Percentiles rank a stretch among this genome's conserved stretches.
Conservation (phyloP, 2,113 vertebrate species). For the Junco hyemalis region DNA sequence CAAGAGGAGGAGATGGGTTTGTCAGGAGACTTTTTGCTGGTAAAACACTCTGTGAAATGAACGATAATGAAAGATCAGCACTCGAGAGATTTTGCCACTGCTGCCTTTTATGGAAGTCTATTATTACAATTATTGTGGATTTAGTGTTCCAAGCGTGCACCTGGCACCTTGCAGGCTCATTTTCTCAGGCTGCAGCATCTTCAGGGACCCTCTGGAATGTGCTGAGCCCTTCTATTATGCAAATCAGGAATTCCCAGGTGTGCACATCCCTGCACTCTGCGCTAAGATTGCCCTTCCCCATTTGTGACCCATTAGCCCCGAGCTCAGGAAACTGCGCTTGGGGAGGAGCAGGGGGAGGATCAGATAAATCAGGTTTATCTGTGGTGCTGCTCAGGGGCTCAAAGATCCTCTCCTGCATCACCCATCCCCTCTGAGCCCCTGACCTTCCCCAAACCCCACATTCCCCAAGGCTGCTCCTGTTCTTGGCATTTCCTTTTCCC, state of each 20-base stretch:
- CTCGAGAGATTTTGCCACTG: neutral
- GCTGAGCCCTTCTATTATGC: slow-evolving; percentile 2
- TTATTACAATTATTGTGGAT: slow-evolving; percentile 41
- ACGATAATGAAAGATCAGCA: slow-evolving; percentile 22
- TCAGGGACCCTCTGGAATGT: slow-evolving; percentile 10
- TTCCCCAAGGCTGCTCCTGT: neutral
- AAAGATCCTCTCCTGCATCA: neutral
- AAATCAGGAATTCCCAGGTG: neutral
- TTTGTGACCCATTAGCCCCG: slow-evolving; percentile 6
- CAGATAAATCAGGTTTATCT: neutral
- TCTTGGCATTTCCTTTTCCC: neutral
- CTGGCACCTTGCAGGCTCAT: slow-evolving; percentile 36
- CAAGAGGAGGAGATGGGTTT: neutral
- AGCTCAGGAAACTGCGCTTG: neutral
- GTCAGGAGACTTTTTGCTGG: neutral
- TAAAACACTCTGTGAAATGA: neutral
- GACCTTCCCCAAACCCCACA: neutral
- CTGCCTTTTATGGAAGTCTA: slow-evolving; percentile 33
- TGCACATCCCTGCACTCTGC: neutral
- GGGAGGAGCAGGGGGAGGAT: neutral
- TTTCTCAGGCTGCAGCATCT: neutral
- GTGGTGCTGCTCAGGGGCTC: neutral
- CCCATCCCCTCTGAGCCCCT: neutral
- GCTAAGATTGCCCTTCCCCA: neutral
- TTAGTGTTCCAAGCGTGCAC: slow-evolving; percentile 6